A percentile compares a stretch with the other conserved stretches of the same genome.
phyloP scores from a whole-genome alignment of 2,888 invertebrate species.

The Torymus auratus region DNA sequence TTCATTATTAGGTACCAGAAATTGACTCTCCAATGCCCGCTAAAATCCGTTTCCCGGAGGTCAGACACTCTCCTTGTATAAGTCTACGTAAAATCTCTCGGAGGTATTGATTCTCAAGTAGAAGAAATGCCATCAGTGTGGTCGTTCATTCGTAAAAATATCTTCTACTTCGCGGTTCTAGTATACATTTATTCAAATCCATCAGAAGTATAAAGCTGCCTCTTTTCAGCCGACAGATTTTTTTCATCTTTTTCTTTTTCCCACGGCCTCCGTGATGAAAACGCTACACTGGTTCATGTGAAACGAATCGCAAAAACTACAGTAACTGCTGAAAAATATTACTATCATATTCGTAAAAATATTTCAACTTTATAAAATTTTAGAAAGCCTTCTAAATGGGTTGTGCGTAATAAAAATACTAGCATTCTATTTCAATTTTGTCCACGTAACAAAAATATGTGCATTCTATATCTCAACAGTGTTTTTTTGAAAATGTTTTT shows the following conservation, averaged over 20 bases:
- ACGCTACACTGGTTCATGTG: neutral
- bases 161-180: constrained; percentile 44
- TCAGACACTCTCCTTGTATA: too few species aligned
- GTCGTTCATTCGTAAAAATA: constrained; percentile 48
- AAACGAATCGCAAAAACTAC: neutral
- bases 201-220: constrained; percentile 45
- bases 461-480: too few species aligned
- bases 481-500: too few species aligned
- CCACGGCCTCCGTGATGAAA: neutral
- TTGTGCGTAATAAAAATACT: too few species aligned
- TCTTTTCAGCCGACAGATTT: constrained; percentile 40
- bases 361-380: too few species aligned
- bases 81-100: constrained; percentile 27
- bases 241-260: constrained; percentile 40
- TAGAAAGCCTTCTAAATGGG: too few species aligned
- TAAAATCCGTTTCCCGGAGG: too few species aligned
- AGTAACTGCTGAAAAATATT: neutral
- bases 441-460: too few species aligned
- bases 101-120: constrained; percentile 32
- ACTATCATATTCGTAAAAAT: too few species aligned
- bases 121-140: constrained; percentile 41
- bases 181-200: constrained; percentile 54
- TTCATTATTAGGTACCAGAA: too few species aligned
- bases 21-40: too few species aligned
- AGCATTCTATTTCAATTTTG: too few species aligned